These are phyloP conservation scores for Megaustenia siamemsis DNA, from an alignment of 2,888 invertebrate species.

Conservation along the genomic window DNA sequence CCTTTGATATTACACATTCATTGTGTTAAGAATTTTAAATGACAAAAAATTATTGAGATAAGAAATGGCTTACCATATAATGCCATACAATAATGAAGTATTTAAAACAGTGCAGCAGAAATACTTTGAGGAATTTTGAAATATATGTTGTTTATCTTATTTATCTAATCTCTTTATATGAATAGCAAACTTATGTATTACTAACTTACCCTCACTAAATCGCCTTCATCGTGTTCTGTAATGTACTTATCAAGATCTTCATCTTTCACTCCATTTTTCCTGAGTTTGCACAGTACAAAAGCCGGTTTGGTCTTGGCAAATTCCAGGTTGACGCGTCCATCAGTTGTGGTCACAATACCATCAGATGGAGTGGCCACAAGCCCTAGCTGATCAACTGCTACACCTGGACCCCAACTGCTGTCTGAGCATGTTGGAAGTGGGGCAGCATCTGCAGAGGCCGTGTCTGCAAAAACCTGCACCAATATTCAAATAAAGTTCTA, in stretches of 20 bases:
- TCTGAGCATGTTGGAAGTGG: constrained; percentile 79
- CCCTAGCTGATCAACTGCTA: constrained; percentile 78
- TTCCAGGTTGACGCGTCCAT: constrained; percentile 80
- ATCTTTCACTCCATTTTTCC: constrained; percentile 77
- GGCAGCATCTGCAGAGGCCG: constrained; percentile 72
- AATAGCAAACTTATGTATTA: neutral
- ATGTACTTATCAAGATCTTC: constrained; percentile 76
- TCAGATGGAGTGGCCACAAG: constrained; percentile 75
- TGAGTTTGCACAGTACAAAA: constrained; percentile 77
- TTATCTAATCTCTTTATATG: too few species aligned
- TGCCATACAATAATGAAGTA: too few species aligned
- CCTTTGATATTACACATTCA: too few species aligned
- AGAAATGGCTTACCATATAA: too few species aligned
- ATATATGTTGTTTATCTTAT: too few species aligned
- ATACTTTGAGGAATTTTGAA: too few species aligned
- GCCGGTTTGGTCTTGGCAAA: constrained; percentile 90
- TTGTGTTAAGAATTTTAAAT: too few species aligned
- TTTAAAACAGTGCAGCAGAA: too few species aligned
- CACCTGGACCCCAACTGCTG: constrained; percentile 80
- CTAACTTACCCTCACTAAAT: constrained; percentile 63
- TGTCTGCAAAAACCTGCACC: constrained; percentile 71
- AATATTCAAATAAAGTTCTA: neutral
- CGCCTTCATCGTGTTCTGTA: constrained; percentile 73
- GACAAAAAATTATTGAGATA: too few species aligned
- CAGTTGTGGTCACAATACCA: constrained; percentile 63